A percentile compares a stretch with the other conserved stretches of the same genome.
Conservation (phyloP, 1,140 invertebrate species). For the Brachionus sp. region DNA sequence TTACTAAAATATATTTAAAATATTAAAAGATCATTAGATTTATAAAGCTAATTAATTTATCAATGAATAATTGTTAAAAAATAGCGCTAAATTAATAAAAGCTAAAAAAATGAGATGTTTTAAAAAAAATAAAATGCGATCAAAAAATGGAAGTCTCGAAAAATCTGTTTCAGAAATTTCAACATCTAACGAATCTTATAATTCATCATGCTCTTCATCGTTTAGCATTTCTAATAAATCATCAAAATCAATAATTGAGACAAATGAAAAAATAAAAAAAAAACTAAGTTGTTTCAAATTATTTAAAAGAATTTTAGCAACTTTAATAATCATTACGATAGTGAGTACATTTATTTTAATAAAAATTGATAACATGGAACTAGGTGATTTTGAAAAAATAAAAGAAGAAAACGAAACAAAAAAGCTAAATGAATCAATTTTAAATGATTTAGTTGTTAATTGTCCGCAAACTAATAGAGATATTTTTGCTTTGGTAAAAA, state of each 20-base stretch:
- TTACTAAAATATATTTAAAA: no score
- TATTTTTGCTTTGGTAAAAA: constrained; percentile 1
- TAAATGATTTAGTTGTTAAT: neutral
- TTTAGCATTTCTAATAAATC: neutral
- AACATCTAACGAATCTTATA: neutral
- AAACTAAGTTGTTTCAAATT: neutral
- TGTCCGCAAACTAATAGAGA: neutral
- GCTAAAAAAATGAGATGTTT: neutral
- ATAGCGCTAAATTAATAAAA: neutral
- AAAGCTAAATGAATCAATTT: neutral
- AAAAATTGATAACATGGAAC: neutral
- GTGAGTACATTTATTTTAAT: neutral
- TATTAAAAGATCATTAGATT: no score
- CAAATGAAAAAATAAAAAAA: neutral
- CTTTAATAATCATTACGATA: neutral
- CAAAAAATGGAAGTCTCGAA: neutral
- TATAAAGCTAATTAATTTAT: neutral
- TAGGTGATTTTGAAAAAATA: neutral
- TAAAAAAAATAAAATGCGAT: neutral
- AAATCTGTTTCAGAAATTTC: neutral
- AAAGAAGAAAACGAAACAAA: neutral
- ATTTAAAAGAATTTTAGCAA: neutral
- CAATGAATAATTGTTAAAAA: neutral
- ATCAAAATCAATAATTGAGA: neutral
- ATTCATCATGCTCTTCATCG: neutral